Conservation (phyloP, 2,888 invertebrate species). For the Drosophila picticornis region DNA sequence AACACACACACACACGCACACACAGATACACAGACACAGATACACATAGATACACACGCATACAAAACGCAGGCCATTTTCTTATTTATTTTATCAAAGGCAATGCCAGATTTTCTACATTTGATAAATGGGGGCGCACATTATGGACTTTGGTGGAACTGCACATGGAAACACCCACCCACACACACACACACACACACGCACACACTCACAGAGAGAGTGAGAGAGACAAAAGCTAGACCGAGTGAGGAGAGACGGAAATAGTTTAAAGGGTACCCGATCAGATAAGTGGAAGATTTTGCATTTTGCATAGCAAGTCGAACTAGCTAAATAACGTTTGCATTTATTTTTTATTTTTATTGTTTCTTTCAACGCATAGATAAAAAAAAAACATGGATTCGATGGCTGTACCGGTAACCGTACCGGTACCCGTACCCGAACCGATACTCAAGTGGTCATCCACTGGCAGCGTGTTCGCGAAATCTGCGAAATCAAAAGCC, state of each 20-base stretch:
- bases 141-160: constrained; percentile 55
- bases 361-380: not conserved
- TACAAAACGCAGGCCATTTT: constrained; percentile 69
- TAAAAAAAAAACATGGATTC: constrained; percentile 1
- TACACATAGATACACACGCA: constrained; percentile 29
- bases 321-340: not conserved
- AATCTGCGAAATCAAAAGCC: constrained; percentile 29
- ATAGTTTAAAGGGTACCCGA: not conserved
- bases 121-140: constrained; percentile 73
- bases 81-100: constrained; percentile 72
- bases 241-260: not conserved
- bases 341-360: not conserved
- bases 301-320: not conserved
- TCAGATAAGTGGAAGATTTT: constrained; percentile 1
- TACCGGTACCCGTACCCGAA: not conserved
- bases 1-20: constrained; percentile 10
- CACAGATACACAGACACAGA: constrained; percentile 7
- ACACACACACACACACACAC: too few species aligned
- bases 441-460: constrained; percentile 15
- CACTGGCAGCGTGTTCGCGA: constrained; percentile 13
- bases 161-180: not conserved
- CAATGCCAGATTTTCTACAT: constrained; percentile 65
- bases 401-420: not conserved
- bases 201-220: not conserved
- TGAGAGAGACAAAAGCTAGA: not conserved